These are phyloP conservation scores for Gymnoscopelus microlampas DNA, from an alignment of 2,797 vertebrate species.

Conservation along the genomic window DNA sequence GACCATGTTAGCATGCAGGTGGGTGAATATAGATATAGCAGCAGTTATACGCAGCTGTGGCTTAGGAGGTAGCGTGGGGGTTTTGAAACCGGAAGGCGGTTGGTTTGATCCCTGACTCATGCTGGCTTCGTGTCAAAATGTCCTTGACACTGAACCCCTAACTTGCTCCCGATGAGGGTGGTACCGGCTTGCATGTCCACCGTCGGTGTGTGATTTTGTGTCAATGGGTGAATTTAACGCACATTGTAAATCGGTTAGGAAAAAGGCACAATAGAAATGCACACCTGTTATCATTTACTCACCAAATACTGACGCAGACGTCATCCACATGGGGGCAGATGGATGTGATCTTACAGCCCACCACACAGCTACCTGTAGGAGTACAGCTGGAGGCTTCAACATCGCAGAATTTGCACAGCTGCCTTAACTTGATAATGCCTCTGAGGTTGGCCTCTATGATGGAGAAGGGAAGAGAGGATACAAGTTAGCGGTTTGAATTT, in stretches of 20 bases:
- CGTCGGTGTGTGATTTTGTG: too few species aligned
- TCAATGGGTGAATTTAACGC: too few species aligned
- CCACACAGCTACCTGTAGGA: slow-evolving; percentile 61
- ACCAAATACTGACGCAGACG: slow-evolving; percentile 81
- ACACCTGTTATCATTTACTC: slow-evolving; percentile 25
- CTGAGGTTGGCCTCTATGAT: slow-evolving; percentile 38
- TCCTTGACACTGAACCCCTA: background rate
- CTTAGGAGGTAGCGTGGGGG: too few species aligned
- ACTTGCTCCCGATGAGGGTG: background rate
- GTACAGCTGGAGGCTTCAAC: slow-evolving; percentile 57
- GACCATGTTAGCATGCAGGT: too few species aligned
- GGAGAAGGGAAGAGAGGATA: background rate
- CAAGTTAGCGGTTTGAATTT: background rate
- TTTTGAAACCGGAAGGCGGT: too few species aligned
- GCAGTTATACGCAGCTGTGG: too few species aligned
- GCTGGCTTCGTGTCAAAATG: too few species aligned
- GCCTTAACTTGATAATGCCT: background rate
- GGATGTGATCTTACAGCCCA: slow-evolving; percentile 53
- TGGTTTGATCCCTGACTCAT: too few species aligned
- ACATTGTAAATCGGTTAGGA: too few species aligned
- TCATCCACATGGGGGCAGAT: slow-evolving; percentile 65
- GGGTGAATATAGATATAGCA: too few species aligned
- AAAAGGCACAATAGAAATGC: too few species aligned
- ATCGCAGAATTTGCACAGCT: slow-evolving; percentile 80
- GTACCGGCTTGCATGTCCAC: background rate